Evolutionary conservation across 2,113 vertebrate species (phyloP), one percentile per base, ranked within the genome.

Genomic region (Cheirogaleus medius): DNA sequence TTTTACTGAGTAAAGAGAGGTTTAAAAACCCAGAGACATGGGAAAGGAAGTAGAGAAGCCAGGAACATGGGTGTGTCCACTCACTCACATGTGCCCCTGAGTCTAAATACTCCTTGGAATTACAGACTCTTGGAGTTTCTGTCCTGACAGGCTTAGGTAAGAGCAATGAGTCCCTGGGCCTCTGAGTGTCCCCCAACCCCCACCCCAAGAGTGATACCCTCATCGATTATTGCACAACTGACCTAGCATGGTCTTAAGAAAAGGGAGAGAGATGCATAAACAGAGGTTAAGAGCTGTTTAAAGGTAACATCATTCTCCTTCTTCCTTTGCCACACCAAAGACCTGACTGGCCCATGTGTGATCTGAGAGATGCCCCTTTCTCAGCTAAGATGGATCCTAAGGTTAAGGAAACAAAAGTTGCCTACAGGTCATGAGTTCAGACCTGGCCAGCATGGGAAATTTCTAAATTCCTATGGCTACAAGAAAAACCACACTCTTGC

Each of bases 61-160:
- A 15, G 8, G 13, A 71, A n/a, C 15, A 6, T 1, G 68, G 42
- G 17, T 8, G 17, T 8, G 0, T 44, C 11, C 6, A 8, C 17
- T 25, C 42, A 17, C 15, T 42, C n/a, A 76, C 14, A 18, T n/a
- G 60, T 73, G 86, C 21, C 21, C 37, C 15, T 0, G 17, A 54
- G 13, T 84, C 60, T 12, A 37, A 87, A 78, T 34, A 71, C 29
- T 66, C 23, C 29, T 58, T 14, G 52, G 44, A 66, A 77, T 21
- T n/a, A 47, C n/a, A 66, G 47, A 29, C 56, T 71, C 73, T 27
- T 69, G 85, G n/a, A 2, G 17, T 14, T 76, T 82, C n/a, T 87
- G 17, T 90, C 64, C 58, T 39, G 17, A 39, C 21, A 60, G n/a
- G 44, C 32, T 60, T 54, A 54, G 56, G 44, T 34, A 96, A 44